phyloP scores from a whole-genome alignment of 1,140 invertebrate species.

The Plodia interpunctella region DNA sequence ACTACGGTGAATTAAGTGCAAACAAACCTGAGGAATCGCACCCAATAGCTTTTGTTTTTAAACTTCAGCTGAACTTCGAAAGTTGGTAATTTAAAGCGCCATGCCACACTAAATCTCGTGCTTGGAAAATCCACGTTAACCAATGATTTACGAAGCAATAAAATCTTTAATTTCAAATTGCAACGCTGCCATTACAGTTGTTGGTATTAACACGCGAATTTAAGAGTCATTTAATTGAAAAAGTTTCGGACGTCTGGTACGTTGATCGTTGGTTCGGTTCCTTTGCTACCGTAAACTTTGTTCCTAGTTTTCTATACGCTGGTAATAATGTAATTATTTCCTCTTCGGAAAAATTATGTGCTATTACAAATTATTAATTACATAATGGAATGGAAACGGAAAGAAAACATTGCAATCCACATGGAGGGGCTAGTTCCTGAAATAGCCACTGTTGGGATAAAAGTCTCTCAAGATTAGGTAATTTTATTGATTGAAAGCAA shows the following conservation, averaged over 20 bases:
- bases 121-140: conserved; percentile 7
- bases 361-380: too few relatives aligned
- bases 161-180: conserved; percentile 10
- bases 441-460: too few relatives aligned
- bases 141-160: conserved; percentile 11
- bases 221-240: conserved; percentile 10
- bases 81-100: conserved; percentile 9
- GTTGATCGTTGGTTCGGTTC: background rate
- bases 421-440: too few relatives aligned
- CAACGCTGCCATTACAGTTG: conserved; percentile 8
- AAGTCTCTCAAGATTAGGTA: too few relatives aligned
- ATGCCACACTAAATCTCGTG: conserved; percentile 7
- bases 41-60: conserved; percentile 12
- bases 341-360: too few relatives aligned
- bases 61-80: conserved; percentile 3
- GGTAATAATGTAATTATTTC: too few relatives aligned
- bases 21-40: background rate
- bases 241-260: background rate
- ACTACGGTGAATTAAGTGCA: background rate
- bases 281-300: background rate
- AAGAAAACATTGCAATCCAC: too few relatives aligned
- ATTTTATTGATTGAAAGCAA: too few relatives aligned
- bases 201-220: conserved; percentile 11
- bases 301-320: background rate
- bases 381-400: too few relatives aligned